Conservation (phyloP, 2,888 invertebrate genomes). For the Pilophorus perplexus region DNA sequence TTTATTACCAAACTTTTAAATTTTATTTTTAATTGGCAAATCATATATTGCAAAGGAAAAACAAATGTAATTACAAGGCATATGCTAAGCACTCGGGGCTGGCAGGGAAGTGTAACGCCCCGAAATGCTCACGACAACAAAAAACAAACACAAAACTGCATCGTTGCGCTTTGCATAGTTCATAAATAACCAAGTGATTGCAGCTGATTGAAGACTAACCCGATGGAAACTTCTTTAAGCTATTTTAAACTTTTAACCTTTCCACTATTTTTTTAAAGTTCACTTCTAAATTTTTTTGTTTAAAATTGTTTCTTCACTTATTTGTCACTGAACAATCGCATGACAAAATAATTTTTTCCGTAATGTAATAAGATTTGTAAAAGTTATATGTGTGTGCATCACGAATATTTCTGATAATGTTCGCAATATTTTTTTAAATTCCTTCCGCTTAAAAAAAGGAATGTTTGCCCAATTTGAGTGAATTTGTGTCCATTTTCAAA, state of each 20-base stretch:
- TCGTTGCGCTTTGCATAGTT: conserved; percentile 48
- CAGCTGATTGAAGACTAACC: conserved; percentile 46
- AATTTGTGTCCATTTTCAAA: conserved; percentile 12
- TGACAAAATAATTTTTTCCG: conserved; percentile 36
- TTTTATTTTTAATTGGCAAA: conserved; percentile 49
- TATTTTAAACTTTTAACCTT: conserved; percentile 36
- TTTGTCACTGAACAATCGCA: conserved; percentile 38
- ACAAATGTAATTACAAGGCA: conserved; percentile 49
- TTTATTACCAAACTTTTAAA: conserved; percentile 48
- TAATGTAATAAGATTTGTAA: conserved; percentile 40
- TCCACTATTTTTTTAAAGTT: conserved; percentile 38
- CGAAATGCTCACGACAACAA: conserved; percentile 41
- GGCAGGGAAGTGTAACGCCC: conserved; percentile 47
- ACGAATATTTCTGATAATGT: conserved; percentile 40
- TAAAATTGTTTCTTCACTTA: conserved; percentile 38
- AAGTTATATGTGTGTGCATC: conserved; percentile 44
- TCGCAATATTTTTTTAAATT: conserved; percentile 17
- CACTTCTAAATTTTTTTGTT: conserved; percentile 36
- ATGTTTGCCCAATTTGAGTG: no score
- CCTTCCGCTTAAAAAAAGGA: no score
- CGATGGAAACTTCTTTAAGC: conserved; percentile 47
- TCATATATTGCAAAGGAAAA: conserved; percentile 49
- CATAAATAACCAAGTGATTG: conserved; percentile 47
- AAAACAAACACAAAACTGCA: conserved; percentile 47
- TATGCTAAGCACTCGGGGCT: conserved; percentile 45